Evolutionary conservation across 35 echinoderm and acorn worm genomes (phyloP), one percentile per base, ranked within the genome.

Genomic region (Chiridota heheva): DNA sequence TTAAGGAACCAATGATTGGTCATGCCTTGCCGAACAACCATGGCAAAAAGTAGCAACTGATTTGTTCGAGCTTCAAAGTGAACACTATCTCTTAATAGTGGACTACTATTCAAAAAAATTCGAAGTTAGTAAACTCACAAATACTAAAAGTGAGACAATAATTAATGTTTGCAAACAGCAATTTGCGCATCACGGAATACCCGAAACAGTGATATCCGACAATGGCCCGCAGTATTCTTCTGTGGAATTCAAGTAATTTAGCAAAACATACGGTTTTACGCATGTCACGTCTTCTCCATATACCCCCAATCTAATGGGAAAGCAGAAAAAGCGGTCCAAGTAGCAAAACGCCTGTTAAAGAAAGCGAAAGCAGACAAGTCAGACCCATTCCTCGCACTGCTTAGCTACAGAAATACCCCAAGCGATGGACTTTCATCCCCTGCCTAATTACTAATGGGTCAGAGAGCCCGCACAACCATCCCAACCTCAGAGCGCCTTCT

Each of bases 241-340:
- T 63, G 38, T 22, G 6, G 83, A 86, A 36, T 92, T 87, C 15
- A 33, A 59, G 30, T 40, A 43, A 53, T 86, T 86, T 28, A 45
- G 60, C 31, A 69, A 60, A 38, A 4, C 36, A 0, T 91, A 81
- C 49, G 29, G 34, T 30, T 71, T 91, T 39, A 46, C 15, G 76
- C 82, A 86, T 45, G 42, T 27, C 2, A 88, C 73, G 17, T 81
- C 48, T 3, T 86, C 82, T 6, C 82, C 89, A 2, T 34, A 1
- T 79, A 91, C 49, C 81, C 88, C 71, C 78, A 82, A 43, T 82
- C 77, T 38, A 89, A 82, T 39, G 78, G 86, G 13, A 78, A 70
- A 73, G 64, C 86, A 17, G 77, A 88, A 73, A 82, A 89, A 80
- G 78, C 66, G 18, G 86, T 72, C 24, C 86, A 89, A 44, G 82